These are phyloP conservation scores for Xerus rutilus DNA, from an alignment of 2,797 vertebrate species.

Conservation along the genomic window DNA sequence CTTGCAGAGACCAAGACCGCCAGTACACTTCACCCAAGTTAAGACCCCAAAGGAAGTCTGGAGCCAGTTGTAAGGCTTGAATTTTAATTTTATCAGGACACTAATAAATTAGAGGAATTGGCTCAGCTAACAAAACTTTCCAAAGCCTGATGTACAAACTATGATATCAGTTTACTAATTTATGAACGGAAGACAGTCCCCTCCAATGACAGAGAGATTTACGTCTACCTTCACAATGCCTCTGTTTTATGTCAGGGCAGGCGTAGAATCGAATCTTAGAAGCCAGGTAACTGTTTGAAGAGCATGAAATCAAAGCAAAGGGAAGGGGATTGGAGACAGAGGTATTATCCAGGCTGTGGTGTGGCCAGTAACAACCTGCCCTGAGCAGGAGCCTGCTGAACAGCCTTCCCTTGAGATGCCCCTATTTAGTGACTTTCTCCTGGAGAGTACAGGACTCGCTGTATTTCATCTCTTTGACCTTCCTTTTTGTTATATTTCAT, in stretches of 20 bases:
- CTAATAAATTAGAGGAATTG: conserved; percentile 31
- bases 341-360: not conserved
- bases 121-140: conserved; percentile 39
- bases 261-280: conserved; percentile 5
- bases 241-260: conserved; percentile 56
- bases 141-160: not conserved
- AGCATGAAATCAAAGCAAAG: conserved; percentile 40
- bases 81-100: conserved; percentile 26
- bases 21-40: not conserved
- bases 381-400: not conserved
- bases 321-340: not conserved
- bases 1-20: not conserved
- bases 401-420: not conserved
- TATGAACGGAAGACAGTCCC: not conserved
- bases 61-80: not conserved
- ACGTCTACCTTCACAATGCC: not conserved
- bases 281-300: not conserved
- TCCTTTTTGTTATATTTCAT: conserved; percentile 3
- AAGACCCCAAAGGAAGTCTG: not conserved
- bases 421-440: conserved; percentile 14
- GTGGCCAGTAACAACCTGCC: not conserved
- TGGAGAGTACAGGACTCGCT: not conserved
- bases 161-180: conserved; percentile 40
- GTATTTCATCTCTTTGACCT: not conserved
- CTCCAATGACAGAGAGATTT: conserved; percentile 37